Evolutionary conservation across 2,888 invertebrate genomes (phyloP), one percentile per base, ranked within the genome.

Genomic region (Papilio demoleus): DNA sequence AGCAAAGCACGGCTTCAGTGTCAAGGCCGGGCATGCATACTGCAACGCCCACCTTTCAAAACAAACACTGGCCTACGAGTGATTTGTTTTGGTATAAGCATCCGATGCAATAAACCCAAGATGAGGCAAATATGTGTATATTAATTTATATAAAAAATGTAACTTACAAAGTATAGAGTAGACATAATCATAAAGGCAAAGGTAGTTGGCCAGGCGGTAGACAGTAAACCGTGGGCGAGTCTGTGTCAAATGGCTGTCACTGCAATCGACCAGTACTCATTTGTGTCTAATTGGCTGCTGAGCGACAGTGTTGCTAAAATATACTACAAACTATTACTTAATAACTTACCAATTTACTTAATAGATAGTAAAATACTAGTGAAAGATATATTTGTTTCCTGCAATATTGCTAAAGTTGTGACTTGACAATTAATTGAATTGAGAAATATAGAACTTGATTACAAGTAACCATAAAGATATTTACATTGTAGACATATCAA

Each of bases 261-360:
- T 56, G 53, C n/a, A 31, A 56, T 56, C 53, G 31, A 31, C 31
- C 17, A 31, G 53, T 31, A 4, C 53, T 31, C 27, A 56, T 12
- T 56, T 31, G 50, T 50, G 27, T 56, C n/a, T 56, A 31, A 56
- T 31, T 31, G 53, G 53, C 53, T n/a, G 4, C 53, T n/a, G 53
- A 56, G 53, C 53, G 17, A 56, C 53, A 56, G 9, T 56, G 53
- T 56, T 31, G 53, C 53, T 31, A 31, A 31, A 31, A 31, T 56
- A 31, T 6, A 9, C 9, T 56, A 69, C 67, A 69, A n/a, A 71
- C 72, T 75, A 45, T 58, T 56, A 66, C 38, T 58, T 27, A 27
- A 24, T 31, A 31, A 22, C 47, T 22, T 22, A 47, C 47, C 47
- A n/a, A 56, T 31, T 56, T 56, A 53, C 27, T 14, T 53, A 53